These are phyloP conservation scores for Micronisus gabar DNA, from an alignment of 2,113 vertebrate genomes.

Conservation along the genomic window DNA sequence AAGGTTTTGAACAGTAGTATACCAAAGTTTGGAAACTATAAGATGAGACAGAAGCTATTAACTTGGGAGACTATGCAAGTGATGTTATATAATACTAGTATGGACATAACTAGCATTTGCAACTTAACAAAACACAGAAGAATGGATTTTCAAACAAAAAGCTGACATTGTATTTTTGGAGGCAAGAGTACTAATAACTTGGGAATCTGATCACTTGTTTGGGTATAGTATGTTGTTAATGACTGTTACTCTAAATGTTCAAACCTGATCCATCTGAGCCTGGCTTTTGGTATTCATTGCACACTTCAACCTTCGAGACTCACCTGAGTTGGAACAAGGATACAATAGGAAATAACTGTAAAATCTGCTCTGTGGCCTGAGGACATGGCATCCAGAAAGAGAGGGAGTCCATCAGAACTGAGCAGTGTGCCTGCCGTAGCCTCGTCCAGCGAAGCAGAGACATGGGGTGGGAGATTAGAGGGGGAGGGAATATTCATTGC, in stretches of 20 bases:
- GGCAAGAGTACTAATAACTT: not conserved
- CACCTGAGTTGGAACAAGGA: not conserved
- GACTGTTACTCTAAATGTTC: not conserved
- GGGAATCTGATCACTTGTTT: not conserved
- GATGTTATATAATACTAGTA: not conserved
- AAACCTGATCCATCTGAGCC: not conserved
- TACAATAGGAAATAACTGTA: not conserved
- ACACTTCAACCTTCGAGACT: not conserved
- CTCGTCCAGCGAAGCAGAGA: not conserved
- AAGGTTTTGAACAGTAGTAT: not conserved
- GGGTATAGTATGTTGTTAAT: fast-evolving
- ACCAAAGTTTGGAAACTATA: not conserved
- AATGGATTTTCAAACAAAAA: not conserved
- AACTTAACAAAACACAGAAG: not conserved
- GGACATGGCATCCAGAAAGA: not conserved
- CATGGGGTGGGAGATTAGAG: not conserved
- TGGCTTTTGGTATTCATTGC: not conserved
- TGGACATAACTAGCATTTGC: not conserved
- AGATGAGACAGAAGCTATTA: not conserved
- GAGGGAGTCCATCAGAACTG: not conserved
- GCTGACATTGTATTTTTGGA: not conserved
- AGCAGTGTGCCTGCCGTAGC: not conserved
- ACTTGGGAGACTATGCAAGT: not conserved
- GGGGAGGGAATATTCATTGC: not conserved
- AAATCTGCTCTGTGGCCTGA: not conserved